phyloP scores from a whole-genome alignment of 2,888 invertebrate species.

The Chymomyza fuscimana region DNA sequence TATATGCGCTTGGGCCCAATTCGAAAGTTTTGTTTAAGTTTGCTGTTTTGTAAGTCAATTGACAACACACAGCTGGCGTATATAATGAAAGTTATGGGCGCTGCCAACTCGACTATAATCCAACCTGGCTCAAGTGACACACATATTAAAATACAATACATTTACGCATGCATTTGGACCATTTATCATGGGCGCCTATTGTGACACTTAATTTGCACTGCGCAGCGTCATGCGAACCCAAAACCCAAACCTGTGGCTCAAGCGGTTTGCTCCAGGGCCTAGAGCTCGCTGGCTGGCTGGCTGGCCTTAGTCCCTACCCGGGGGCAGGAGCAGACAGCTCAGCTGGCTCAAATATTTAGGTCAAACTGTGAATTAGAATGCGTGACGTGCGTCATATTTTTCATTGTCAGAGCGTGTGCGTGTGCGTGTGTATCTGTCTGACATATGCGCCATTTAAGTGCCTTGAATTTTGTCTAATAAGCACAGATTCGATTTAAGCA shows the following conservation, averaged over 20 bases:
- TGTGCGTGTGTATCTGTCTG: neutral
- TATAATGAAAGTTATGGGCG: neutral
- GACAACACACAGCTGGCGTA: constrained; percentile 55
- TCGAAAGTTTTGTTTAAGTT: constrained; percentile 54
- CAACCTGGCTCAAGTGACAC: neutral
- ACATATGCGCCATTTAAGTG: constrained; percentile 27
- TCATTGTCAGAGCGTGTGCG: neutral
- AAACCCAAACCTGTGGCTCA: neutral
- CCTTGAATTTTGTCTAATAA: constrained; percentile 42
- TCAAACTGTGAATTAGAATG: constrained; percentile 65
- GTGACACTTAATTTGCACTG: constrained; percentile 20
- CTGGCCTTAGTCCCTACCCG: neutral
- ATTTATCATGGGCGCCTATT: constrained; percentile 3
- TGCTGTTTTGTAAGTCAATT: constrained; percentile 56
- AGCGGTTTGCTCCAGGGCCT: constrained; percentile 1
- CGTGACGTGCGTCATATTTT: constrained; percentile 28
- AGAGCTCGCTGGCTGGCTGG: neutral
- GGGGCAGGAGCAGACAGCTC: neutral
- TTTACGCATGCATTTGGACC: neutral
- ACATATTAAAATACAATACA: neutral
- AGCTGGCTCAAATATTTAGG: constrained; percentile 48
- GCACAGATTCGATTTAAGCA: constrained; percentile 48
- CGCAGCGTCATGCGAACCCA: neutral
- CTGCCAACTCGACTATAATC: neutral
- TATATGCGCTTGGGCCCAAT: constrained; percentile 31